A percentile compares a stretch with the other conserved stretches of the same genome.
These are phyloP conservation scores for Limosa lapponica DNA, from an alignment of 2,797 vertebrate species.

Conservation along the genomic window DNA sequence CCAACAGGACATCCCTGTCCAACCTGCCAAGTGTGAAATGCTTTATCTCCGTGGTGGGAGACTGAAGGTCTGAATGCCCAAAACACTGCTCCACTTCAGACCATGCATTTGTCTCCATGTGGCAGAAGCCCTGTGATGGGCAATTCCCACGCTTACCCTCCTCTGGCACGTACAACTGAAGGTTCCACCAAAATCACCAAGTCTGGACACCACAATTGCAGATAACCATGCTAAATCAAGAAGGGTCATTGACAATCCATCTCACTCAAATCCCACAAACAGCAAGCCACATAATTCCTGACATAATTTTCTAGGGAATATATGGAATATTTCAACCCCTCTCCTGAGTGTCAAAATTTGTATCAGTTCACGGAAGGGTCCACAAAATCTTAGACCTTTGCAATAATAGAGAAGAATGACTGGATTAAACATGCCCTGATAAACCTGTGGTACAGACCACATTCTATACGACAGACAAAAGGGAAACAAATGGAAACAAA, in stretches of 20 bases:
- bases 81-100: neutral
- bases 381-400: neutral
- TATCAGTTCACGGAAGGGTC: neutral
- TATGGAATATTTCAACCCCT: neutral
- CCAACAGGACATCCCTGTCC: neutral
- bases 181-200: neutral
- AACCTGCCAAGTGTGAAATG: neutral
- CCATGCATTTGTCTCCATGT: neutral
- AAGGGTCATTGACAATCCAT: neutral
- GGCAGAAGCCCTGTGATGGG: neutral
- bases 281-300: neutral
- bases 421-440: neutral
- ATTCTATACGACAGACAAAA: neutral
- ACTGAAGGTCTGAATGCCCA: neutral
- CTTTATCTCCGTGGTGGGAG: neutral
- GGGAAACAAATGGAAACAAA: neutral
- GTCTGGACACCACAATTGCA: neutral
- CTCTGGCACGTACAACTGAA: neutral
- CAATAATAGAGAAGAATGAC: neutral
- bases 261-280: neutral
- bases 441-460: neutral
- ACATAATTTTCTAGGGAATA: neutral
- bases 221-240: neutral
- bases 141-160: neutral
- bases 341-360: fast-evolving